These are phyloP conservation scores for Drosophila trapezifrons DNA, from an alignment of 1,140 invertebrate genomes.

Conservation along the genomic window DNA sequence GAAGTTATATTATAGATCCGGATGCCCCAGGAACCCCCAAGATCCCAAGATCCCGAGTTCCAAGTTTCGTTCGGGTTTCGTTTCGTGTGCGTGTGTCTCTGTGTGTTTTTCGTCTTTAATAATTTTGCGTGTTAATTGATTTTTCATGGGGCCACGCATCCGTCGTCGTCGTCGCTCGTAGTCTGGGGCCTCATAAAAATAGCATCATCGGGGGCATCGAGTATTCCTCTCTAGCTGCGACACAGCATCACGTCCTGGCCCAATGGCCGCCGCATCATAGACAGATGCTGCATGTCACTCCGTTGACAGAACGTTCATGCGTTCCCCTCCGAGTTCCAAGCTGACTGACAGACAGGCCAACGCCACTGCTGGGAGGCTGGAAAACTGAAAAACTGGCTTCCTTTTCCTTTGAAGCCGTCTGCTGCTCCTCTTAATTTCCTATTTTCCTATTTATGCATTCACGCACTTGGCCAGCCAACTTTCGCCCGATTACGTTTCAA, in stretches of 20 bases:
- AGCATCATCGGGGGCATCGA: conserved; percentile 58
- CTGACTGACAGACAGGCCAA: conserved; percentile 21
- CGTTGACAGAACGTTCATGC: conserved; percentile 78
- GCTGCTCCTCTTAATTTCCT: conserved; percentile 30
- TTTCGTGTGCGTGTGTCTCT: conserved; percentile 33
- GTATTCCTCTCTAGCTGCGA: conserved; percentile 50
- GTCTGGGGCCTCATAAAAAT: conserved; percentile 77
- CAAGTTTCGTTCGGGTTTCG: conserved; percentile 42
- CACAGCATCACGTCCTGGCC: conserved; percentile 77
- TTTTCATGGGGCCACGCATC: conserved; percentile 82
- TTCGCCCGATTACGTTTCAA: conserved; percentile 80
- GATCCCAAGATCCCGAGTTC: conserved; percentile 30
- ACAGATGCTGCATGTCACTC: conserved; percentile 81
- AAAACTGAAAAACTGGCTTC: conserved; percentile 24
- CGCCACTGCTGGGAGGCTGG: conserved; percentile 1
- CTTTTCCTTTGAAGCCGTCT: conserved; percentile 67
- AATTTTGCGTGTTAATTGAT: conserved; percentile 83
- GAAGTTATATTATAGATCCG: conserved; percentile 56
- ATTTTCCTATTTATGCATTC: conserved; percentile 36
- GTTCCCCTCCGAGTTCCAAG: conserved; percentile 26
- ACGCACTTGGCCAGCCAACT: conserved; percentile 42
- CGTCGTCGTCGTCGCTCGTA: conserved; percentile 34
- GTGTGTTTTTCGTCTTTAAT: conserved; percentile 71
- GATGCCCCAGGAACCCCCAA: conserved; percentile 4
- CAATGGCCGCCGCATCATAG: conserved; percentile 71